Percentiles rank a stretch among this genome's conserved stretches.
These are phyloP conservation scores for Eonycteris spelaea DNA, from an alignment of 2,113 vertebrate species.

Conservation along the genomic window DNA sequence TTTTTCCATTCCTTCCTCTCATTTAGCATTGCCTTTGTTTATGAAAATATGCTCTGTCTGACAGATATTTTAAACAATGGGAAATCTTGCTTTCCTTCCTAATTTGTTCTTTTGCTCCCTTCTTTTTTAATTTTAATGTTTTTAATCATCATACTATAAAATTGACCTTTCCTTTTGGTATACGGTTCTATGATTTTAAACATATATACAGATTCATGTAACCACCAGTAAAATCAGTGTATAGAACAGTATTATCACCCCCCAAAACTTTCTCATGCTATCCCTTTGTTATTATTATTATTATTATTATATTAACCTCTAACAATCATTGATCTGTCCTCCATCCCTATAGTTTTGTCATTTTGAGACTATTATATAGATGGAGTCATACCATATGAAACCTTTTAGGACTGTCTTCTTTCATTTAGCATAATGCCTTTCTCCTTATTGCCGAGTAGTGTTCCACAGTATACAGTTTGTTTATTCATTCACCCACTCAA, in stretches of 20 bases:
- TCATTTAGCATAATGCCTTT: not conserved
- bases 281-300: not conserved
- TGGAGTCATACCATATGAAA: not conserved
- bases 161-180: not conserved
- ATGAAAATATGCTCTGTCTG: not conserved
- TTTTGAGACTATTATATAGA: not conserved
- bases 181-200: not conserved
- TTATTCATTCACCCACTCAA: not conserved
- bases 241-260: not conserved
- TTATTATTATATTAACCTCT: not conserved
- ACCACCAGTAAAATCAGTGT: not conserved
- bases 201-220: not conserved
- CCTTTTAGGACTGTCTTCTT: not conserved
- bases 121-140: not conserved
- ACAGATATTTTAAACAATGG: not conserved
- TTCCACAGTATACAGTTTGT: not conserved
- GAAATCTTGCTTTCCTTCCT: conserved; percentile 34
- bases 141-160: not conserved
- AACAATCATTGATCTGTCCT: not conserved
- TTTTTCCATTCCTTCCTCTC: not conserved
- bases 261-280: not conserved
- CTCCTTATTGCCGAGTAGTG: not conserved
- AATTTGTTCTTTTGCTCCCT: not conserved
- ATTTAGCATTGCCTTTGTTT: not conserved
- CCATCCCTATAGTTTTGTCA: not conserved